A percentile compares a stretch with the other conserved stretches of the same genome.
These are phyloP conservation scores for Drymonia ruficornis DNA, from an alignment of 2,888 invertebrate genomes.

Conservation along the genomic window DNA sequence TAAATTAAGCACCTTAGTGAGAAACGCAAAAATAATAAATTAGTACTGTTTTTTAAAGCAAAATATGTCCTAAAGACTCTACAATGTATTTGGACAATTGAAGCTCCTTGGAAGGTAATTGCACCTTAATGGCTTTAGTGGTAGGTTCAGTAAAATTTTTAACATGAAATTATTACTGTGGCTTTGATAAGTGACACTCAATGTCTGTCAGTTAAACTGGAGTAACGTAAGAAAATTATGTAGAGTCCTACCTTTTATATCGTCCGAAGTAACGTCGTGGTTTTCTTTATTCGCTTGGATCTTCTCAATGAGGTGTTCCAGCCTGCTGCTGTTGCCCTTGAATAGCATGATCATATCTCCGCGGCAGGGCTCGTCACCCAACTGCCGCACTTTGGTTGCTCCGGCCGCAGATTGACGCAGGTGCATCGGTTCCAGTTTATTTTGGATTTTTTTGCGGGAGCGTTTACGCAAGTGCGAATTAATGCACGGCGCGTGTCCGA, in stretches of 20 bases:
- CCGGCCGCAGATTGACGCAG: constrained; percentile 64
- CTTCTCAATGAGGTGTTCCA: constrained; percentile 94
- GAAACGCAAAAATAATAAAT: too few species aligned
- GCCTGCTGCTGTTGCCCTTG: constrained; percentile 93
- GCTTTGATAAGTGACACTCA: too few species aligned
- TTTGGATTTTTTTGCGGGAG: constrained; percentile 73
- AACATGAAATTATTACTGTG: too few species aligned
- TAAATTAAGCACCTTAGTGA: too few species aligned
- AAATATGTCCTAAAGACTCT: too few species aligned
- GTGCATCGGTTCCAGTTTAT: constrained; percentile 80
- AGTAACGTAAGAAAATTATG: background rate
- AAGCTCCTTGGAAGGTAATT: too few species aligned
- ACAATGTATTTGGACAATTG: too few species aligned
- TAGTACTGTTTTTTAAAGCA: too few species aligned
- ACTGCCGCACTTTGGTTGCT: constrained; percentile 38
- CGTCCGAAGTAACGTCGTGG: constrained; percentile 81
- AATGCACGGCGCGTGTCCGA: constrained; percentile 73
- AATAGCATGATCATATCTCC: constrained; percentile 89
- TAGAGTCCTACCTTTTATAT: constrained; percentile 75
- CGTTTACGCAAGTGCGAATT: constrained; percentile 77
- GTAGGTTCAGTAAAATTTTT: too few species aligned
- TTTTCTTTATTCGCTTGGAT: constrained; percentile 94
- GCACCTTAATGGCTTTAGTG: too few species aligned
- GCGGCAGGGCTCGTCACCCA: constrained; percentile 28
- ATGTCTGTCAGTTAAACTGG: background rate